Percentiles rank a stretch among this genome's conserved stretches.
These are phyloP conservation scores for Cryptophagus acutangulus DNA, from an alignment of 2,888 invertebrate species.

Conservation along the genomic window DNA sequence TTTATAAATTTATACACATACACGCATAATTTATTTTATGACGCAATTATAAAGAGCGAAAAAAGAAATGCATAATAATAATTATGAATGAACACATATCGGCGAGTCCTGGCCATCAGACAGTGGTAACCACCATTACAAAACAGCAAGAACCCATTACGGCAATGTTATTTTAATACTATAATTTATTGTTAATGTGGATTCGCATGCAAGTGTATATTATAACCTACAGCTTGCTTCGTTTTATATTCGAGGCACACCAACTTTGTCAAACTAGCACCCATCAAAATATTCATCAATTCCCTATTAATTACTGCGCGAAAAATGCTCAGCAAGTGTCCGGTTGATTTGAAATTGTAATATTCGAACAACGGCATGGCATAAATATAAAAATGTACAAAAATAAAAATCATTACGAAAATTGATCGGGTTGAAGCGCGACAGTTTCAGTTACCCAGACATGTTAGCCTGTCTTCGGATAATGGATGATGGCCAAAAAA, in stretches of 20 bases:
- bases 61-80: no score
- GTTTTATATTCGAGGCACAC: no score
- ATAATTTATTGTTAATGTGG: constrained; percentile 46
- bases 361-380: constrained; percentile 16
- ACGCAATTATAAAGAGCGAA: no score
- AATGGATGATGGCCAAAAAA: constrained; percentile 41
- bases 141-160: constrained; percentile 45
- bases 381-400: constrained; percentile 24
- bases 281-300: no score
- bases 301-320: no score
- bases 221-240: constrained; percentile 14
- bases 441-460: constrained; percentile 33
- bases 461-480: constrained; percentile 38
- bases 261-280: no score
- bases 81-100: constrained; percentile 40
- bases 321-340: no score
- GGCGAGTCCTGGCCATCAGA: constrained; percentile 18
- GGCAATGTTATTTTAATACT: constrained; percentile 45
- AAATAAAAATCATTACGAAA: constrained; percentile 40
- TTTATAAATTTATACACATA: no score
- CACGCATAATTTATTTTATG: background rate
- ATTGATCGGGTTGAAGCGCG: constrained; percentile 37
- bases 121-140: constrained; percentile 33
- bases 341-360: constrained; percentile 18
- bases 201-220: constrained; percentile 39